Conservation (phyloP, 2,797 vertebrate species). For the Adrianichthys oophorus region DNA sequence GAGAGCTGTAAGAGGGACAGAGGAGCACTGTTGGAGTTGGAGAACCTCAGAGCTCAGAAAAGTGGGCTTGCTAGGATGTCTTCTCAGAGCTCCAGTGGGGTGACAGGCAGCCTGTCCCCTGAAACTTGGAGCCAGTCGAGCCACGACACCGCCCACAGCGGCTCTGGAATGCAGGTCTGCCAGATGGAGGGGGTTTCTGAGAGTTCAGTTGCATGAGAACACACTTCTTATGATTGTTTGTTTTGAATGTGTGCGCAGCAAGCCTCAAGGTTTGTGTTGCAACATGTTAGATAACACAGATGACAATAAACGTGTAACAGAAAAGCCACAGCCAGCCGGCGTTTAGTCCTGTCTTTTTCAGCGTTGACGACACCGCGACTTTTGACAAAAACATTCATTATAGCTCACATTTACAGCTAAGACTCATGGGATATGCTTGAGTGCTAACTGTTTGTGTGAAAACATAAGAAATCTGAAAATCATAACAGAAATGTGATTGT, state of each 20-base stretch:
- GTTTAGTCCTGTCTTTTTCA: too few relatives aligned
- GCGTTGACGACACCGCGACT: too few relatives aligned
- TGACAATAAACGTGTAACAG: too few relatives aligned
- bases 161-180: constrained; percentile 69
- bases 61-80: constrained; percentile 40
- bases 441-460: too few relatives aligned
- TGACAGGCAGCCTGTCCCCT: constrained; percentile 68
- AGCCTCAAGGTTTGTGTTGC: background rate
- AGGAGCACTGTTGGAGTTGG: background rate
- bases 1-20: constrained; percentile 16
- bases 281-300: too few relatives aligned
- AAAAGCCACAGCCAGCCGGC: too few relatives aligned
- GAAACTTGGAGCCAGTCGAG: constrained; percentile 70
- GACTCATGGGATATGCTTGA: too few relatives aligned
- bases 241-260: background rate
- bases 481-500: too few relatives aligned
- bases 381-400: too few relatives aligned
- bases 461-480: too few relatives aligned
- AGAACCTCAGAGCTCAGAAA: constrained; percentile 35
- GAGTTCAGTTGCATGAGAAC: background rate
- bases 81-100: constrained; percentile 77
- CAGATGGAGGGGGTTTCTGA: background rate
- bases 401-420: too few relatives aligned
- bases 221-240: background rate
- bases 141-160: constrained; percentile 52